A percentile compares a stretch with the other conserved stretches of the same genome.
Conservation (phyloP, 2,888 invertebrate genomes). For the Eristalinus aeneus region DNA sequence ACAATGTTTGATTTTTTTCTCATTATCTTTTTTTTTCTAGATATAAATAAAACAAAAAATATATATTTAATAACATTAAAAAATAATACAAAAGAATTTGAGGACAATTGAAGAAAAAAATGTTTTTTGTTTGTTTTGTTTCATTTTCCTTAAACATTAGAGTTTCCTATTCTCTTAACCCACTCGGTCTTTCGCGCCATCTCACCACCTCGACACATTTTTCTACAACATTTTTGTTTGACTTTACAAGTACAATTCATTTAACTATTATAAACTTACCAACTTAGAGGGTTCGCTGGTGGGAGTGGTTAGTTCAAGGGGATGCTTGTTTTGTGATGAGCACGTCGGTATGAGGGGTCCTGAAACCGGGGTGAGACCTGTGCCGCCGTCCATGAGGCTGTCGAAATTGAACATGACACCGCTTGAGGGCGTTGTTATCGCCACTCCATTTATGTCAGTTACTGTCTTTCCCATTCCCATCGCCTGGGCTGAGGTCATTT, state of each 20-base stretch:
- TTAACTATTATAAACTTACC: slow-evolving; percentile 89
- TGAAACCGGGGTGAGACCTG: slow-evolving; percentile 93
- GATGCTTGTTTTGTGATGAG: slow-evolving; percentile 88
- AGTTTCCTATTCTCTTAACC: slow-evolving; percentile 18
- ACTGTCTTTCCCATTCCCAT: slow-evolving; percentile 80
- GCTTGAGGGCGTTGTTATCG: slow-evolving; percentile 93
- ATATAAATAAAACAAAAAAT: slow-evolving; percentile 73
- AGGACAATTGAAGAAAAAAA: slow-evolving; percentile 59
- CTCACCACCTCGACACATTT: slow-evolving; percentile 16
- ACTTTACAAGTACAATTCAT: slow-evolving; percentile 57
- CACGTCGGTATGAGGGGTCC: slow-evolving; percentile 86
- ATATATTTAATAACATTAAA: slow-evolving; percentile 73
- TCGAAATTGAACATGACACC: slow-evolving; percentile 95
- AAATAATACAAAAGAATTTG: slow-evolving; percentile 72
- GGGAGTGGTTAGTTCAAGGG: slow-evolving; percentile 87
- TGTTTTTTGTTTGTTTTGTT: not conserved
- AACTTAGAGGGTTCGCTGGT: slow-evolving; percentile 88
- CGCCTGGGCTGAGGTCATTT: slow-evolving; percentile 82
- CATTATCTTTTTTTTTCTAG: slow-evolving; percentile 60
- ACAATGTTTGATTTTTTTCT: slow-evolving; percentile 32
- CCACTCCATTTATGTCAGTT: slow-evolving; percentile 88
- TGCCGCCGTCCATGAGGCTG: slow-evolving; percentile 95
- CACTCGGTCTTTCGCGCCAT: slow-evolving; percentile 25
- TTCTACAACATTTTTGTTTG: slow-evolving; percentile 24
- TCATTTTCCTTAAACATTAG: slow-evolving; percentile 31